Percentiles rank a stretch among this genome's conserved stretches.
phyloP scores from a whole-genome alignment of 2,113 vertebrate species.

The Aphyosemion australe region DNA sequence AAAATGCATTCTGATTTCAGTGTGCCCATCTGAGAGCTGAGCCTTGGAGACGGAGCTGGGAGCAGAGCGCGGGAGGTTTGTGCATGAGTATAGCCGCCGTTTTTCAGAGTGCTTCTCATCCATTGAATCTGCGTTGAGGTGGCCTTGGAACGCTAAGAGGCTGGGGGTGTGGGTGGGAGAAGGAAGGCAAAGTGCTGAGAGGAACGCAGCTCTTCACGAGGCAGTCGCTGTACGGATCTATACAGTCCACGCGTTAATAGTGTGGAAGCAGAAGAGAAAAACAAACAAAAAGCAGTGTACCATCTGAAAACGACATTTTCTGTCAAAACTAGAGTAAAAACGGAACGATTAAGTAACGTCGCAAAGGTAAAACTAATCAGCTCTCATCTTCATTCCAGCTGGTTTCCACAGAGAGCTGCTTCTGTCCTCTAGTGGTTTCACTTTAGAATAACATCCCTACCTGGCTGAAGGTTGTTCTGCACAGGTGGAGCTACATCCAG shows the following conservation, averaged over 20 bases:
- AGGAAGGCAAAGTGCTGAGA: constrained; percentile 31
- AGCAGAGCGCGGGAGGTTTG: constrained; percentile 40
- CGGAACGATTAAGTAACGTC: not conserved
- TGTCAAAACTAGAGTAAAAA: constrained; percentile 3
- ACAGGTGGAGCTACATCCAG: too few relatives aligned
- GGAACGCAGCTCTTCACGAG: constrained; percentile 56
- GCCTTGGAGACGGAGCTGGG: constrained; percentile 46
- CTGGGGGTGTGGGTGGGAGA: constrained; percentile 28
- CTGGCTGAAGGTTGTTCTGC: too few relatives aligned
- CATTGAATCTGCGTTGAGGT: constrained; percentile 64
- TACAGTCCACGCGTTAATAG: constrained; percentile 18
- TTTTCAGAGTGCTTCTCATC: constrained; percentile 55
- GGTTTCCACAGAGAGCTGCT: constrained; percentile 16
- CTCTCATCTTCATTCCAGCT: not conserved
- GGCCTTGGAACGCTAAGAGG: constrained; percentile 63
- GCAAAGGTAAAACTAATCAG: constrained; percentile 5
- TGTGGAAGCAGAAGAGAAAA: constrained; percentile 11
- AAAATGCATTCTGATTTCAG: constrained; percentile 50
- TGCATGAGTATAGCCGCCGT: constrained; percentile 42
- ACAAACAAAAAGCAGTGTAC: not conserved
- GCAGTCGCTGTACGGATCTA: constrained; percentile 36
- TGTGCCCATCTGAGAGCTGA: constrained; percentile 35
- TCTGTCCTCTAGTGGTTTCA: constrained; percentile 66
- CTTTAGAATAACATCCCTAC: not conserved
- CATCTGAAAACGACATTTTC: not conserved